Evolutionary conservation across 35 echinoderm and acorn worm species (phyloP), one percentile per base, ranked within the genome.

Genomic region (Chiridota heheva): DNA sequence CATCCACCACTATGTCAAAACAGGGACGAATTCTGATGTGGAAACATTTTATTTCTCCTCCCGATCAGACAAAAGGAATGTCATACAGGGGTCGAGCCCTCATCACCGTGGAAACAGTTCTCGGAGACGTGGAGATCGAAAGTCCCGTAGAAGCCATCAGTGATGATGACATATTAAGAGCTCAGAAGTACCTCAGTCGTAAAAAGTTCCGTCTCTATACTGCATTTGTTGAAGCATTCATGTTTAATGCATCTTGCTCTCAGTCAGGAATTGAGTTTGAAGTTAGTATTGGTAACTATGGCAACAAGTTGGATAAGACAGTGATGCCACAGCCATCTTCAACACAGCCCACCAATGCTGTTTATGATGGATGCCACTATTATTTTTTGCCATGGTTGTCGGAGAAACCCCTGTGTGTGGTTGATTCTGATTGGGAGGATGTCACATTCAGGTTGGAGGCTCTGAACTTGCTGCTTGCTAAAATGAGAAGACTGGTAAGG

Each of bases 201-300:
- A 74, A 83, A 12, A 92, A 92, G 44, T 92, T 64, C 44, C 83
- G 75, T 12, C 77, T 92, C 27, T 92, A 92, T 44, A 83, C 83
- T 25, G 85, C 89, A n/a, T 92, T 92, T 56, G 47, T 72, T 25
- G 68, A 92, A 13, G 89, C 89, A 0, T 77, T 75, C 42, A 92
- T 92, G 89, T 80, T 92, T 60, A 86, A 82, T 27, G 82, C 80
- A 15, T 81, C 77, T 3, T 82, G 86, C 44, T 53, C 81, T 5
- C 45, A 47, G 30, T 72, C 56, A 33, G 36, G 57, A 18, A 74
- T 87, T 5, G 71, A 87, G 73, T 87, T 87, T 58, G 84, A 87
- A 59, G 75, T 92, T 32, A 92, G 89, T 57, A 92, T 92, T 18
- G 89, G 89, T 48, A 92, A 92, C 89, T 92, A 51, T 51, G 89